Evolutionary conservation across 2,888 invertebrate species (phyloP), one percentile per base, ranked within the genome.

Genomic region (Hirtodrosophila duncani): DNA sequence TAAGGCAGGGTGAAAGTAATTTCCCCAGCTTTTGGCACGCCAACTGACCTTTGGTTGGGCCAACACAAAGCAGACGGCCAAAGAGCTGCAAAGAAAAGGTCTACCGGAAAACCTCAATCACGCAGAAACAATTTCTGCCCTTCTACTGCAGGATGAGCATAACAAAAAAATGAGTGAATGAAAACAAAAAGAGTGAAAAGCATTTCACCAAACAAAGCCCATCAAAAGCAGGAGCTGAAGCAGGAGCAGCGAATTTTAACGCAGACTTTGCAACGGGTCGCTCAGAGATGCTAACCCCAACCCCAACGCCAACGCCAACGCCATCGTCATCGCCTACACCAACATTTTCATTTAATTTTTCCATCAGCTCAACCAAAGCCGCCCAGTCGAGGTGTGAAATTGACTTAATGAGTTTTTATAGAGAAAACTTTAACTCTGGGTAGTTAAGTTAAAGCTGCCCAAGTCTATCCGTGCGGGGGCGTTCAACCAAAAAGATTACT

Each of bases 71-170:
- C 13, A 27, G 24, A 34, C 14, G 37, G 53, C 53, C 53, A 53
- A 53, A 45, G 55, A 55, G 53, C 53, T 44, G 45, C 55, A 18
- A 48, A 52, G 49, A 53, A 63, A 63, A 50, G 58, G 52, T 52
- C 43, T 49, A 30, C 58, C 51, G 52, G 64, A 71, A 71, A 71
- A 72, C 79, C 79, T 78, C 79, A 78, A 78, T 75, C 75, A 79
- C 60, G 66, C 71, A 63, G 58, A 71, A 79, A 63, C 72, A 69
- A 72, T 79, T 71, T 64, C 60, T 48, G 37, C 29, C 31, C 36
- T 41, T 43, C 36, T 56, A 57, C n/a, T 27, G 38, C 24, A 18
- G 21, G 44, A 42, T 37, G 30, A 45, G 31, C 42, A 46, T 26
- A 37, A 33, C 13, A 18, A 29, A 36, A 30, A 41, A 26, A 29